Conservation (phyloP, 2,113 vertebrate species). For the Saccopteryx bilineata region DNA sequence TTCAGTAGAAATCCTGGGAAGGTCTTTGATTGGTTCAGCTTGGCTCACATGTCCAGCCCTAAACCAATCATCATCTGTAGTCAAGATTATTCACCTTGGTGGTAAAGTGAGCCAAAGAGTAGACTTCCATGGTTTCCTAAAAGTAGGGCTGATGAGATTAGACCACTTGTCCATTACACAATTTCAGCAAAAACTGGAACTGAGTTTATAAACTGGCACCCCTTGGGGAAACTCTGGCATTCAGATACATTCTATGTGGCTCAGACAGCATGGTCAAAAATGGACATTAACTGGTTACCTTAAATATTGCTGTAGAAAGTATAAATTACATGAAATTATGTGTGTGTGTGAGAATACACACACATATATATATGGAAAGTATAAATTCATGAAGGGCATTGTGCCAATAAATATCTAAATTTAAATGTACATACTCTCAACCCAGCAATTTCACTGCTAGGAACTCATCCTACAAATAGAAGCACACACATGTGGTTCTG, state of each 20-base stretch:
- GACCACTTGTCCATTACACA: not conserved
- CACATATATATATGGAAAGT: too few relatives aligned
- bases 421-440: not conserved
- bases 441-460: slow-evolving; percentile 30
- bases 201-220: not conserved
- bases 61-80: not conserved
- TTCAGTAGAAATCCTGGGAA: not conserved
- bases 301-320: not conserved
- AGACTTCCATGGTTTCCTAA: not conserved
- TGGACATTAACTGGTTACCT: not conserved
- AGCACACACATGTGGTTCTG: slow-evolving; percentile 6
- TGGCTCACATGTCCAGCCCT: not conserved
- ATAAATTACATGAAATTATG: not conserved
- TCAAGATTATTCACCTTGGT: not conserved
- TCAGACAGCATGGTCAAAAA: not conserved
- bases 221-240: not conserved
- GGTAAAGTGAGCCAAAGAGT: not conserved
- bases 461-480: slow-evolving; percentile 53
- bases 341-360: too few relatives aligned
- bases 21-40: not conserved
- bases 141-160: not conserved
- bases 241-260: not conserved
- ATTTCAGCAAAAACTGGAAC: not conserved
- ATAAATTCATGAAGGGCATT: not conserved
- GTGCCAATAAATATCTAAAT: not conserved